These are phyloP conservation scores for Hylyphantes graminicola DNA, from an alignment of 1,140 invertebrate species.

Conservation along the genomic window DNA sequence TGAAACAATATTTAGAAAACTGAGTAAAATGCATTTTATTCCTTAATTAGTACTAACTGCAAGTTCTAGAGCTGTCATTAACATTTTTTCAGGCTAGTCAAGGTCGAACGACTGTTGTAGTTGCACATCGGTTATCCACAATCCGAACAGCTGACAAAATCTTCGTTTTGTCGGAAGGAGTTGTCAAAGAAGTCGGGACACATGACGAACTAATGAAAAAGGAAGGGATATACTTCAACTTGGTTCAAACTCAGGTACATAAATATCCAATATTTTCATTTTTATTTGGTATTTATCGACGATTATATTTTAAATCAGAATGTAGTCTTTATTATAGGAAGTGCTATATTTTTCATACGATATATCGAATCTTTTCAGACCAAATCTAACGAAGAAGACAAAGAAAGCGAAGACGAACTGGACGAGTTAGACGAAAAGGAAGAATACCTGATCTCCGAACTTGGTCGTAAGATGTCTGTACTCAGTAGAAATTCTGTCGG, in stretches of 20 bases:
- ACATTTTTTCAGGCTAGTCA: slow-evolving; percentile 63
- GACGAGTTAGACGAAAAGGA: slow-evolving; percentile 9
- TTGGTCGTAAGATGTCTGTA: slow-evolving; percentile 3
- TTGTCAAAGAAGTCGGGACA: slow-evolving; percentile 89
- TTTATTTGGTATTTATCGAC: too few relatives aligned
- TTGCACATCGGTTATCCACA: slow-evolving; percentile 90
- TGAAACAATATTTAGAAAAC: too few relatives aligned
- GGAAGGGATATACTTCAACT: slow-evolving; percentile 59
- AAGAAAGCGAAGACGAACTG: slow-evolving; percentile 55
- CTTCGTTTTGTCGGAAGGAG: slow-evolving; percentile 87
- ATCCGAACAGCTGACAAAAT: slow-evolving; percentile 94
- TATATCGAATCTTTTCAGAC: not conserved
- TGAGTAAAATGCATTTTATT: too few relatives aligned
- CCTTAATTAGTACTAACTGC: too few relatives aligned
- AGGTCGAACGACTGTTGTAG: slow-evolving; percentile 90
- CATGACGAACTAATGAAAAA: slow-evolving; percentile 77
- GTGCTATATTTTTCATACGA: too few relatives aligned
- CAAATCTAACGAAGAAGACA: not conserved
- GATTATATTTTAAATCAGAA: too few relatives aligned
- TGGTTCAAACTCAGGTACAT: slow-evolving; percentile 55
- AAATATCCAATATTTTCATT: not conserved
- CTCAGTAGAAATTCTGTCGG: slow-evolving; percentile 11
- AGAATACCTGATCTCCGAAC: slow-evolving; percentile 1
- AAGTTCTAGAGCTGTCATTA: not conserved
- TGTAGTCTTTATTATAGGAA: too few relatives aligned